Evolutionary conservation across 2,797 vertebrate genomes (phyloP).

Genomic region (Myotis daubentonii): DNA sequence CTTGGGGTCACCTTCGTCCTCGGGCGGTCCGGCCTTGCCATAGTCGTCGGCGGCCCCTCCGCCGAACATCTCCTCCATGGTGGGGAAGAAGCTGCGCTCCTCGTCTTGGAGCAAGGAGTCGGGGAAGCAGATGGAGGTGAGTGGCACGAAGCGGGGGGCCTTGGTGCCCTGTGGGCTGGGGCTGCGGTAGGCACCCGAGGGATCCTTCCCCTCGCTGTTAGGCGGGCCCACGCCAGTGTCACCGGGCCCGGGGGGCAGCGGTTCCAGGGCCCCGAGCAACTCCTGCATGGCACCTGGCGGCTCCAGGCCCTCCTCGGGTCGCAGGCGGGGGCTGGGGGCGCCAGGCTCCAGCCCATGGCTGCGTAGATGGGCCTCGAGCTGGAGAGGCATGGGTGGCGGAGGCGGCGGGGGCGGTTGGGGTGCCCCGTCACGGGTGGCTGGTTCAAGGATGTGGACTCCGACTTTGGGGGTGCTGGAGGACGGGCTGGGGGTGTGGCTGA

Average conservation of each 20-base stretch:
- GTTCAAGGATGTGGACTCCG: slow-evolving; percentile 88
- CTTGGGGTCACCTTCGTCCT: slow-evolving; percentile 72
- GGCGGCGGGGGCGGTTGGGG: slow-evolving; percentile 90
- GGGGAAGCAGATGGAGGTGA: slow-evolving; percentile 97
- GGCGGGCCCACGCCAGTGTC: slow-evolving; percentile 78
- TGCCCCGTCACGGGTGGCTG: slow-evolving; percentile 88
- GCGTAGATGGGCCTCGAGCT: slow-evolving; percentile 82
- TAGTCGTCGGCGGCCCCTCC: slow-evolving; percentile 90
- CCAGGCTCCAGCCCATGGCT: slow-evolving; percentile 80
- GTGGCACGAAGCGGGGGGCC: slow-evolving; percentile 91
- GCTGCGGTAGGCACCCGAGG: slow-evolving; percentile 74
- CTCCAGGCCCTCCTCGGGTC: slow-evolving; percentile 77
- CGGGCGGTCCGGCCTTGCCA: slow-evolving; percentile 83
- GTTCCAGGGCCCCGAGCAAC: slow-evolving; percentile 83
- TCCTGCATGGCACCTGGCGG: slow-evolving; percentile 85
- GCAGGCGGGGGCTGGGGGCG: slow-evolving; percentile 74
- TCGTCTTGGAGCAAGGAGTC: slow-evolving; percentile 96
- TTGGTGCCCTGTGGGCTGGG: slow-evolving; percentile 89
- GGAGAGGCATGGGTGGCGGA: slow-evolving; percentile 81
- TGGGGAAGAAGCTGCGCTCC: slow-evolving; percentile 95
- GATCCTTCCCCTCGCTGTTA: slow-evolving; percentile 91
- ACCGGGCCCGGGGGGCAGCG: slow-evolving; percentile 68
- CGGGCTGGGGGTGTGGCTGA: slow-evolving; percentile 91
- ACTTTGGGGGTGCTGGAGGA: slow-evolving; percentile 80
- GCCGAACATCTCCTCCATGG: slow-evolving; percentile 98